These are phyloP conservation scores for Rhynchophorus ferrugineus DNA, from an alignment of 1,140 invertebrate genomes.

Conservation along the genomic window DNA sequence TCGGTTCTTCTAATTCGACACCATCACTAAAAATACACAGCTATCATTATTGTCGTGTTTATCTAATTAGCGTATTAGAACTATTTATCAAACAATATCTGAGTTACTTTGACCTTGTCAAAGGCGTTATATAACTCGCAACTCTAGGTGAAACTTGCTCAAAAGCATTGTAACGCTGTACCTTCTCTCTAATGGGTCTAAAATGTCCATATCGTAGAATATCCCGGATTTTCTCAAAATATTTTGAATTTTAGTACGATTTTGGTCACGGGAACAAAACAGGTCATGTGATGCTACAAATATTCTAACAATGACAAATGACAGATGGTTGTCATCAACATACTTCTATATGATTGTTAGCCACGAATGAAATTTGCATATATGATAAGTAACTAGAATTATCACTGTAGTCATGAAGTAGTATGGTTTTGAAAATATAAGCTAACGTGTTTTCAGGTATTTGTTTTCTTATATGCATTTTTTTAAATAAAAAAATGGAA, in stretches of 20 bases:
- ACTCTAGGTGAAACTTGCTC: neutral
- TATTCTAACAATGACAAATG: neutral
- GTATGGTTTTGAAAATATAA: no score
- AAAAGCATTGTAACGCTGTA: constrained; percentile 16
- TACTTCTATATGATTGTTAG: no score
- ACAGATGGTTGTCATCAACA: no score
- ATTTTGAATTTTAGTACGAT: constrained; percentile 42
- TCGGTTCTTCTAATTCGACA: constrained; percentile 31
- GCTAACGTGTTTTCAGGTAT: no score
- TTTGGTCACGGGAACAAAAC: constrained; percentile 43
- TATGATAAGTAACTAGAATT: no score
- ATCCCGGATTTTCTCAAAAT: constrained; percentile 14
- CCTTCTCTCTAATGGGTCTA: constrained; percentile 37
- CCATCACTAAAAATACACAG: constrained; percentile 27
- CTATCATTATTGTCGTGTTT: constrained; percentile 15
- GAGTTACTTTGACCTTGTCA: constrained; percentile 31
- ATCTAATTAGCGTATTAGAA: constrained; percentile 21
- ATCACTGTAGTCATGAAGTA: no score
- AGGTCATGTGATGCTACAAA: constrained; percentile 40
- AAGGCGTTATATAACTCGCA: constrained; percentile 34
- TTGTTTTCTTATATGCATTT: no score
- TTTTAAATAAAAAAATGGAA: constrained; percentile 22
- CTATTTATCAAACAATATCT: constrained; percentile 19
- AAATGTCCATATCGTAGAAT: constrained; percentile 34
- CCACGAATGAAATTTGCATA: no score